Conservation (phyloP, 2,888 invertebrate species). For the Mylabris sibirica region DNA sequence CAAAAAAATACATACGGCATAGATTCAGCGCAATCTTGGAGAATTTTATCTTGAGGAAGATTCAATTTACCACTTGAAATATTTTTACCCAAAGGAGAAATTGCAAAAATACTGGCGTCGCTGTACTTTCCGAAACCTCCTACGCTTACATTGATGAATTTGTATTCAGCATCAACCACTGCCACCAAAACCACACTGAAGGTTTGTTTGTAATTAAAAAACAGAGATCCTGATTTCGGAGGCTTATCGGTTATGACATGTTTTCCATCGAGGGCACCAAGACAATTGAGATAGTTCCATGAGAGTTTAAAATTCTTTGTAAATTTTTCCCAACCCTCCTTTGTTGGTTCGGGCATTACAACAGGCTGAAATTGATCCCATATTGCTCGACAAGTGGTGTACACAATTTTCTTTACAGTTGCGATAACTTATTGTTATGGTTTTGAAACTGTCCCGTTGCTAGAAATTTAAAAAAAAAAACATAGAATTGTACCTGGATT, state of each 20-base stretch:
- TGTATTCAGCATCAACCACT: constrained; percentile 34
- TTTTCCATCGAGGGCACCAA: constrained; percentile 33
- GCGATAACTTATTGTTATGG: no score
- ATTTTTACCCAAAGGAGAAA: constrained; percentile 29
- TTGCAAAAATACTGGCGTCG: constrained; percentile 35
- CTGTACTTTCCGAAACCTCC: constrained; percentile 34
- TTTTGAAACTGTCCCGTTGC: no score
- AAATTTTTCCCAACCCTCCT: no score
- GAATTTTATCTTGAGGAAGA: constrained; percentile 26
- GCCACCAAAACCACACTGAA: constrained; percentile 35
- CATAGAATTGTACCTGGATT: no score
- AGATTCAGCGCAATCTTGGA: constrained; percentile 24
- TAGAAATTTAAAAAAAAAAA: no score
- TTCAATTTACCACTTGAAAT: constrained; percentile 21
- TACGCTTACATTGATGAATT: constrained; percentile 35
- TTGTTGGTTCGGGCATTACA: no score
- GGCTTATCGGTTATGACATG: constrained; percentile 35
- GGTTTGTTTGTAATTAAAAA: constrained; percentile 34
- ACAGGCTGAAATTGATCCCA: no score
- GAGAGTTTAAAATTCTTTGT: no score
- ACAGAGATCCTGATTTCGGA: constrained; percentile 33
- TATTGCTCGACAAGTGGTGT: no score
- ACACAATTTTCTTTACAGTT: no score
- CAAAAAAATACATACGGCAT: constrained; percentile 6
- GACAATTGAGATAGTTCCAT: constrained; percentile 35